Conservation (phyloP, 2,888 invertebrate species). For the Nebria brevicollis region DNA sequence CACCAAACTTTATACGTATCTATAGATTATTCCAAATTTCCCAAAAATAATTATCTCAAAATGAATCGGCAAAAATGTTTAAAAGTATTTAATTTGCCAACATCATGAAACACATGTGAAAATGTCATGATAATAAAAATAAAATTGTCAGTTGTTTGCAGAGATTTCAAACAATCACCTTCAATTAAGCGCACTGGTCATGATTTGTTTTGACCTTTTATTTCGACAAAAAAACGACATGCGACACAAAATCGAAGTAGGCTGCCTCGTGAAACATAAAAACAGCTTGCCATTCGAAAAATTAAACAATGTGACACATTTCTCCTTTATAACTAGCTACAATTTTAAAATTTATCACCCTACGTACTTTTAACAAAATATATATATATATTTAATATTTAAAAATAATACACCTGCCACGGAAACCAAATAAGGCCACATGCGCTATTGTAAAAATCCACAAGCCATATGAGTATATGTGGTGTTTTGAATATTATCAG, state of each 20-base stretch:
- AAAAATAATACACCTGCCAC: no score
- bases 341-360: no score
- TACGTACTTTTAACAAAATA: no score
- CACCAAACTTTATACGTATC: background rate
- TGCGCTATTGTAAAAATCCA: no score
- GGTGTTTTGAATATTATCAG: no score
- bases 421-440: no score
- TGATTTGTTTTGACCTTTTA: constrained; percentile 11
- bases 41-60: no score
- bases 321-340: no score
- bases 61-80: background rate
- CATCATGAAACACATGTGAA: background rate
- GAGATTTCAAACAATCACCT: constrained; percentile 41
- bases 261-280: background rate
- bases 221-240: constrained; percentile 24
- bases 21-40: no score
- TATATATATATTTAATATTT: no score
- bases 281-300: background rate
- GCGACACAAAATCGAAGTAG: constrained; percentile 18
- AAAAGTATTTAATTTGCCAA: no score
- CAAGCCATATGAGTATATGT: no score
- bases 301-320: background rate
- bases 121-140: constrained; percentile 5
- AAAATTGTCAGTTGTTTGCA: constrained; percentile 21
- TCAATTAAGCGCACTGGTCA: constrained; percentile 34